phyloP scores from a whole-genome alignment of 2,113 vertebrate species.

The Otis tarda region DNA sequence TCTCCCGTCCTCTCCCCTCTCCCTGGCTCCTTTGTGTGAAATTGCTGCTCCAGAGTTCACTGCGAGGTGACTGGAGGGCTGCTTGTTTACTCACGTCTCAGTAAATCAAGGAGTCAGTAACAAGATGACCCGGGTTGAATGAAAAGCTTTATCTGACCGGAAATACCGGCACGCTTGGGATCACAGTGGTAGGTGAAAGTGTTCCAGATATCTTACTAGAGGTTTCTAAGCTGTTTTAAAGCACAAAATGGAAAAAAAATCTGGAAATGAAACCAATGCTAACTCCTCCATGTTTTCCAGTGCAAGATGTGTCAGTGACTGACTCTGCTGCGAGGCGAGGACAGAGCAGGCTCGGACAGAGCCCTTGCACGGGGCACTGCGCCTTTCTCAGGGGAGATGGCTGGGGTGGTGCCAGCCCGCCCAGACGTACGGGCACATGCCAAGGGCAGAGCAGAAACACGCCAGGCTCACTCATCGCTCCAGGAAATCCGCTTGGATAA shows the following conservation, averaged over 20 bases:
- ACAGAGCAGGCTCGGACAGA: not conserved
- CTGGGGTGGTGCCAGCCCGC: not conserved
- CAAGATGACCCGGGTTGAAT: not conserved
- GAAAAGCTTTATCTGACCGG: not conserved
- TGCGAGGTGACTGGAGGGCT: not conserved
- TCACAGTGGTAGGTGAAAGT: not conserved
- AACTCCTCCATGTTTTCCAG: not conserved
- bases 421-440: not conserved
- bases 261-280: not conserved
- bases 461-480: not conserved
- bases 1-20: not conserved
- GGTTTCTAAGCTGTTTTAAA: not conserved
- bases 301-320: not conserved
- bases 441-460: not conserved
- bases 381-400: not conserved
- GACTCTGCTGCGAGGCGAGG: not conserved
- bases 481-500: conserved; percentile 36
- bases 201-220: not conserved
- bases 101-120: not conserved
- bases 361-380: not conserved
- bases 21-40: not conserved
- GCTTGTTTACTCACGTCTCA: not conserved
- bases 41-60: not conserved
- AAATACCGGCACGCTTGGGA: not conserved
- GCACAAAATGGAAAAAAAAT: not conserved